Percentiles rank a stretch among this genome's conserved stretches.
phyloP scores from a whole-genome alignment of 2,113 vertebrate genomes.

The Ursus arctos region DNA sequence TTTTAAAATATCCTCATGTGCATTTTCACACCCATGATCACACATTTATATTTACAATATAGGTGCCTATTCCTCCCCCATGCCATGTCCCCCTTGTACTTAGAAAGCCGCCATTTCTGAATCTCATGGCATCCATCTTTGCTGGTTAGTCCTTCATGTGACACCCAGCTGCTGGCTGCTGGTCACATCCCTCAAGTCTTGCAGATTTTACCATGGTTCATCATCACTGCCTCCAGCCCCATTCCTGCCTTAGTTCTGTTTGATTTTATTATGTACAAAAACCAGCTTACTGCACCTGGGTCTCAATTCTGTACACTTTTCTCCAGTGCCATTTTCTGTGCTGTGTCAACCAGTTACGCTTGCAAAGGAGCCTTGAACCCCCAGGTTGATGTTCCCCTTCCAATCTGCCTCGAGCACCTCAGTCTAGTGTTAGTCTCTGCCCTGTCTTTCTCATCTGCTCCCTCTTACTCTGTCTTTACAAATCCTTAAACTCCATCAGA shows the following conservation, averaged over 20 bases:
- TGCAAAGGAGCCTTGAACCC: not conserved
- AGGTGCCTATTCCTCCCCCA: not conserved
- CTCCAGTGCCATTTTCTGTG: not conserved
- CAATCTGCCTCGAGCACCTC: not conserved
- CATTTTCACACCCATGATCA: not conserved
- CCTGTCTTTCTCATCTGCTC: not conserved
- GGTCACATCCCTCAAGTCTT: not conserved
- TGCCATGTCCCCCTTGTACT: not conserved
- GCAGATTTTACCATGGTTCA: not conserved
- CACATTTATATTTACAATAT: not conserved
- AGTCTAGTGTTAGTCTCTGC: not conserved
- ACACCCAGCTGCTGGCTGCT: not conserved
- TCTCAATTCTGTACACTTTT: not conserved
- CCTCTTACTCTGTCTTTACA: not conserved
- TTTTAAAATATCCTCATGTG: constrained; percentile 26
- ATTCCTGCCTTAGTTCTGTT: not conserved
- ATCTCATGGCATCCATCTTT: not conserved
- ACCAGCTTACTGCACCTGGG: not conserved
- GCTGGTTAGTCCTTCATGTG: not conserved
- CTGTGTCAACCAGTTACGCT: not conserved
- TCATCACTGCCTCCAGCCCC: not conserved
- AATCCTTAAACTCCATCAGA: not conserved
- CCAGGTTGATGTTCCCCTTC: fast-evolving
- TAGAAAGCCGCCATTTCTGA: not conserved
- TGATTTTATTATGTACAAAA: not conserved